A percentile compares a stretch with the other conserved stretches of the same genome.
These are phyloP conservation scores for Melanotaenia nigrans DNA, from an alignment of 2,797 vertebrate species.

Conservation along the genomic window DNA sequence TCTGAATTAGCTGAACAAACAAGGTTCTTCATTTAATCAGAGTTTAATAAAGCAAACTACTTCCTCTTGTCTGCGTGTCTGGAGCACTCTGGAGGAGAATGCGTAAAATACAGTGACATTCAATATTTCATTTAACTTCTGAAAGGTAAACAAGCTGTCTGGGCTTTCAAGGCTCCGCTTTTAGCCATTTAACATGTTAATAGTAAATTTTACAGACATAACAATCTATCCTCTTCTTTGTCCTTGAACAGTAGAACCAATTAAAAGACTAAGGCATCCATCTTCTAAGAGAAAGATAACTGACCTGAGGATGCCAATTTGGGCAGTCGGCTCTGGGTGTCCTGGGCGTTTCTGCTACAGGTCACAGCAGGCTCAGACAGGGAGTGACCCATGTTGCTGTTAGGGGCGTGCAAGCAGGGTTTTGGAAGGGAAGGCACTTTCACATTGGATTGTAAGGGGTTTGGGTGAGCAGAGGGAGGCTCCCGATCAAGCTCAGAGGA, in stretches of 20 bases:
- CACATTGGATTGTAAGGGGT: constrained; percentile 74
- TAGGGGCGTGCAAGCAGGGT: constrained; percentile 64
- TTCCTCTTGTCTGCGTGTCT: constrained; percentile 30
- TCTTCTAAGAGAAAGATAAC: not conserved
- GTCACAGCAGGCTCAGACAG: constrained; percentile 83
- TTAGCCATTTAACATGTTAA: constrained; percentile 15
- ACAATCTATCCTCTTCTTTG: constrained; percentile 9
- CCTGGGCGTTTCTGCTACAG: constrained; percentile 65
- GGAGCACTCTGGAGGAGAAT: constrained; percentile 24
- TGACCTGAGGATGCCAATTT: constrained; percentile 85
- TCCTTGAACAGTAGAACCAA: not conserved
- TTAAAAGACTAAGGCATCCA: not conserved
- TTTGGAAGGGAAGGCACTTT: constrained; percentile 88
- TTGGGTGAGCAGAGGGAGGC: constrained; percentile 52
- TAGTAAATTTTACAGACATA: constrained; percentile 16
- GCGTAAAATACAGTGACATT: constrained; percentile 28
- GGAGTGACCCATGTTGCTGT: constrained; percentile 80
- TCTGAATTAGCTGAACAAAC: constrained; percentile 56
- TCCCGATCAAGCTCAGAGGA: constrained; percentile 64
- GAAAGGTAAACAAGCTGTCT: constrained; percentile 28
- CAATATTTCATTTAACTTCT: constrained; percentile 39
- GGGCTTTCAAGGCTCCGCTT: constrained; percentile 27
- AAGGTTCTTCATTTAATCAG: constrained; percentile 51
- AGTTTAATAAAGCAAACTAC: constrained; percentile 39
- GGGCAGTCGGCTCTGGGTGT: constrained; percentile 83